phyloP scores from a whole-genome alignment of 1,140 invertebrate genomes.

The Atta colombica region DNA sequence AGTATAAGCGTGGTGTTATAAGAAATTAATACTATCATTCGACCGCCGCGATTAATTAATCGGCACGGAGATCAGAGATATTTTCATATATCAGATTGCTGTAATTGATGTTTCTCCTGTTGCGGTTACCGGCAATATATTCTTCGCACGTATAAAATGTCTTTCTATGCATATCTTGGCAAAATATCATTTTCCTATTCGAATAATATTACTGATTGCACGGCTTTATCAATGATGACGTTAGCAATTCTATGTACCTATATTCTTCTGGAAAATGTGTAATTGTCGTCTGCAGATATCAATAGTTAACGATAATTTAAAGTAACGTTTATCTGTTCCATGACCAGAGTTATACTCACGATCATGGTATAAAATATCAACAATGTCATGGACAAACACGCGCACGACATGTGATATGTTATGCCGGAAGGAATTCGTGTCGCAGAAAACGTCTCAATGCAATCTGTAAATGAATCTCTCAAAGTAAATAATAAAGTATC shows the following conservation, averaged over 20 bases:
- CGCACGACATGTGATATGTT: constrained; percentile 25
- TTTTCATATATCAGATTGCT: constrained; percentile 65
- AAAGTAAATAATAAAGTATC: constrained; percentile 63
- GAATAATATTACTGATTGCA: constrained; percentile 36
- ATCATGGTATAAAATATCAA: constrained; percentile 42
- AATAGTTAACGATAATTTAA: constrained; percentile 41
- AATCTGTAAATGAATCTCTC: constrained; percentile 60
- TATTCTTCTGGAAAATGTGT: neutral
- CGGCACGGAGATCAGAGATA: constrained; percentile 34
- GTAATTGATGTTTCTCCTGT: constrained; percentile 68
- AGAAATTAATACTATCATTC: constrained; percentile 72
- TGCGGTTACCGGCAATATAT: constrained; percentile 26
- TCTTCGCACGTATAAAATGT: neutral
- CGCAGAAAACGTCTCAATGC: constrained; percentile 55
- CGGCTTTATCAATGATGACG: constrained; percentile 9
- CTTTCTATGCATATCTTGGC: constrained; percentile 18
- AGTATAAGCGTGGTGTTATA: neutral
- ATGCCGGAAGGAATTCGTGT: neutral
- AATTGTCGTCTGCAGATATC: constrained; percentile 19
- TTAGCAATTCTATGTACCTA: neutral
- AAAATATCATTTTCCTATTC: constrained; percentile 43
- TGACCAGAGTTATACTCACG: neutral
- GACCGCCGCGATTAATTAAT: constrained; percentile 70
- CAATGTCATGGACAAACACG: constrained; percentile 19
- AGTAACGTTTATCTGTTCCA: constrained; percentile 28